These are phyloP conservation scores for Hypothenemus hampei DNA, from an alignment of 1,140 invertebrate species.

Conservation along the genomic window DNA sequence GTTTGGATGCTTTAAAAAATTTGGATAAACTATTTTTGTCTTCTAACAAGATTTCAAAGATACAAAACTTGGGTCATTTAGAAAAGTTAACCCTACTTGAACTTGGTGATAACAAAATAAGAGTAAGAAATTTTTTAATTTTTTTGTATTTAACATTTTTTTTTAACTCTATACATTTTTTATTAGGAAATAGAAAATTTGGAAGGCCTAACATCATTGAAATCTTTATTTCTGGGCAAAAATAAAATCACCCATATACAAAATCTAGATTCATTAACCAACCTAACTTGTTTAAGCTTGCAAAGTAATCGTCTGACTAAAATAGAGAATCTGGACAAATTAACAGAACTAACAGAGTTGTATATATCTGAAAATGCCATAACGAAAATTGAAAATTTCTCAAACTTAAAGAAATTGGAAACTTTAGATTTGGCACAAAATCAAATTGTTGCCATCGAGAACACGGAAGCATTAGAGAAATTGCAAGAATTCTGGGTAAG, in stretches of 20 bases:
- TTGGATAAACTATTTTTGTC: slow-evolving; percentile 86
- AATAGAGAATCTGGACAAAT: slow-evolving; percentile 78
- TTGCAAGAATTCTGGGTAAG: slow-evolving; percentile 94
- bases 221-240: slow-evolving; percentile 84
- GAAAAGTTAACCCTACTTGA: slow-evolving; percentile 81
- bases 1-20: slow-evolving; percentile 72
- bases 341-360: slow-evolving; percentile 76
- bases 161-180: slow-evolving; percentile 7
- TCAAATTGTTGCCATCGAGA: slow-evolving; percentile 75
- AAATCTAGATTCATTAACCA: slow-evolving; percentile 73
- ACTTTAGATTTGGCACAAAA: slow-evolving; percentile 91
- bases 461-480: slow-evolving; percentile 67
- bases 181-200: slow-evolving; percentile 80
- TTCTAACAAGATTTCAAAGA: slow-evolving; percentile 88
- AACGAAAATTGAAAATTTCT: slow-evolving; percentile 66
- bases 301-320: slow-evolving; percentile 86
- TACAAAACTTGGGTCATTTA: slow-evolving; percentile 85
- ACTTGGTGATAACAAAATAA: slow-evolving; percentile 91
- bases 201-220: slow-evolving; percentile 66
- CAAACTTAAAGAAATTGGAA: slow-evolving; percentile 64
- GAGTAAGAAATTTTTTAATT: slow-evolving; percentile 51
- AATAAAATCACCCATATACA: slow-evolving; percentile 93
- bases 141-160: background rate
- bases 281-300: slow-evolving; percentile 79
- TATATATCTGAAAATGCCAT: slow-evolving; percentile 96